Conservation (phyloP, 2,888 invertebrate species). For the Adelognathus sp. region DNA sequence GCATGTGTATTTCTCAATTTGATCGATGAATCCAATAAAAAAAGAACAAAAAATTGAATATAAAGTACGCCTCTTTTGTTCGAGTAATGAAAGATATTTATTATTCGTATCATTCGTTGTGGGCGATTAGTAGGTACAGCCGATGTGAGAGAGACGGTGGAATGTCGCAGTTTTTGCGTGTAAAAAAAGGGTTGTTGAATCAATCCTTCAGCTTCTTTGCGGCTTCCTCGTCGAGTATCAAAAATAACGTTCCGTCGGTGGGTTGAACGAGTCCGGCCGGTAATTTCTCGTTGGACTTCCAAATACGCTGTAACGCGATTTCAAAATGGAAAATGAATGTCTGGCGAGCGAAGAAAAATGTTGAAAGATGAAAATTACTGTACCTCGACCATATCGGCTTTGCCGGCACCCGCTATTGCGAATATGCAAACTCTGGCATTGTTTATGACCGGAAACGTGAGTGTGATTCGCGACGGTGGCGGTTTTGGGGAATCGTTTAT, state of each 20-base stretch:
- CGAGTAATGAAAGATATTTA: neutral
- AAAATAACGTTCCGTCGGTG: slow-evolving; percentile 85
- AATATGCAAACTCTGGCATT: slow-evolving; percentile 92
- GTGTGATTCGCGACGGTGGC: slow-evolving; percentile 93
- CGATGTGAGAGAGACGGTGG: neutral
- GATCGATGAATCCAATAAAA: slow-evolving; percentile 41
- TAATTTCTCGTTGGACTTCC: slow-evolving; percentile 88
- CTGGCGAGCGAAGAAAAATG: neutral
- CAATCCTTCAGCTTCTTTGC: slow-evolving; percentile 63
- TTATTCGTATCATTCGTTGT: neutral
- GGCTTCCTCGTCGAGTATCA: slow-evolving; percentile 80
- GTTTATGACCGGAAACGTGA: slow-evolving; percentile 95
- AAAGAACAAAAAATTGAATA: slow-evolving; percentile 2
- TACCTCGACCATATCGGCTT: slow-evolving; percentile 95
- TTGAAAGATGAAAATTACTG: neutral
- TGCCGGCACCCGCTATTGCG: slow-evolving; percentile 91
- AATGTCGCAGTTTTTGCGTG: slow-evolving; percentile 3
- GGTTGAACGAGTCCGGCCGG: slow-evolving; percentile 91
- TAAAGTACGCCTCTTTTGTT: neutral
- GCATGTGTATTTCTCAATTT: slow-evolving; percentile 52
- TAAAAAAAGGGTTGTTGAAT: slow-evolving; percentile 1
- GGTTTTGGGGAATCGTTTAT: slow-evolving; percentile 98
- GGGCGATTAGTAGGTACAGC: slow-evolving; percentile 1
- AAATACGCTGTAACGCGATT: slow-evolving; percentile 88
- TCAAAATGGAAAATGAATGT: slow-evolving; percentile 20